Conservation (phyloP, 2,888 invertebrate genomes). For the Epinotia brunnichana region DNA sequence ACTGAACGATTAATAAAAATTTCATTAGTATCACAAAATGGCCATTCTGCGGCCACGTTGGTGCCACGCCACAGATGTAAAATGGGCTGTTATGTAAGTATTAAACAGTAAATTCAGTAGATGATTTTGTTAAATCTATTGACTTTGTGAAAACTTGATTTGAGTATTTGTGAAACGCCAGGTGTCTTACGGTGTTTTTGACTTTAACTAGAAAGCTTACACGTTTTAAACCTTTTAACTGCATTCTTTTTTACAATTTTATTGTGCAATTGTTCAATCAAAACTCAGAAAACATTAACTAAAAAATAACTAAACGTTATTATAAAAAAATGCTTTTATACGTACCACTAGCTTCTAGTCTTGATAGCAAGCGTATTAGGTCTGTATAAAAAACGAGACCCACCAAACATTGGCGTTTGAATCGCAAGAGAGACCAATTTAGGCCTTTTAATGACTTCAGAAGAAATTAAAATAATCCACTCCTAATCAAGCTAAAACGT, state of each 20-base stretch:
- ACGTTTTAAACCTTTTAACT: not conserved
- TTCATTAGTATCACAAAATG: constrained; percentile 40
- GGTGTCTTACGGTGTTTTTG: not conserved
- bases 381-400: not conserved
- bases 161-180: not conserved
- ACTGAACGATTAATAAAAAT: constrained; percentile 40
- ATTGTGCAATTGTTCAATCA: too few relatives aligned
- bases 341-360: too few relatives aligned
- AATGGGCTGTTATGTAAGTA: constrained; percentile 15
- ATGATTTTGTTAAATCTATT: not conserved
- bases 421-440: not conserved
- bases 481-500: constrained; percentile 45
- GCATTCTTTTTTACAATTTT: not conserved
- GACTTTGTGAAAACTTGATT: not conserved
- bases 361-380: not conserved
- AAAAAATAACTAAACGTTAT: too few relatives aligned
- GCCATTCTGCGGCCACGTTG: constrained; percentile 24
- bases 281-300: too few relatives aligned
- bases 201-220: not conserved
- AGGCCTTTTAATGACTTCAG: constrained; percentile 5
- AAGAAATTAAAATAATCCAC: constrained; percentile 28
- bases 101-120: not conserved
- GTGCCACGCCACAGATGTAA: constrained; percentile 1
- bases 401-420: not conserved
- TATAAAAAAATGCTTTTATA: too few relatives aligned